A percentile compares a stretch with the other conserved stretches of the same genome.
Evolutionary conservation across 1,140 invertebrate species (phyloP).

Genomic region (Brachionus rotundiformis): DNA sequence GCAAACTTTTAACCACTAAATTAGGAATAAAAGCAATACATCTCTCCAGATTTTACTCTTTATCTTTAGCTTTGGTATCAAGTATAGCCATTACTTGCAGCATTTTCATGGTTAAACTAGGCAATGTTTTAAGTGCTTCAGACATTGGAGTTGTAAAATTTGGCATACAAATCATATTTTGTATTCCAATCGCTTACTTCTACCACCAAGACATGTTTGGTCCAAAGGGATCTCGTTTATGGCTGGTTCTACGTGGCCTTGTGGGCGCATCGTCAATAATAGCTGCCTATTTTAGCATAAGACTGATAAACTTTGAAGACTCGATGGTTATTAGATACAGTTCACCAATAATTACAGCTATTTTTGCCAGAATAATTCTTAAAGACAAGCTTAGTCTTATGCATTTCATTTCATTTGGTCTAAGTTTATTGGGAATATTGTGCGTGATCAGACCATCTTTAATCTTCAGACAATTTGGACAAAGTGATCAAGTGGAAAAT

Average conservation of each 20-base stretch:
- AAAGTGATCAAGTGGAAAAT: slow-evolving; percentile 18
- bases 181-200: slow-evolving; percentile 41
- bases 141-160: slow-evolving; percentile 38
- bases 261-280: slow-evolving; percentile 5
- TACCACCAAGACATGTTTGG: slow-evolving; percentile 43
- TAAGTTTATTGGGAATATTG: slow-evolving; percentile 37
- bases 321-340: slow-evolving; percentile 47
- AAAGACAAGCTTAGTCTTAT: slow-evolving; percentile 20
- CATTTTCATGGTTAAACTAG: slow-evolving; percentile 44
- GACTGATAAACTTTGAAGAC: slow-evolving; percentile 43
- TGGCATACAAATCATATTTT: slow-evolving; percentile 29
- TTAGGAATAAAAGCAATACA: not conserved
- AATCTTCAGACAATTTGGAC: slow-evolving; percentile 28
- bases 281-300: slow-evolving; percentile 31
- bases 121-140: slow-evolving; percentile 25
- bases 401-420: slow-evolving; percentile 27
- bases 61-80: slow-evolving; percentile 10
- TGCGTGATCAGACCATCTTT: slow-evolving; percentile 11
- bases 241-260: slow-evolving; percentile 13
- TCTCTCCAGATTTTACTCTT: not conserved
- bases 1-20: not conserved
- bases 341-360: slow-evolving; percentile 47
- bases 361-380: slow-evolving; percentile 37
- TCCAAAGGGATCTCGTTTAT: slow-evolving; percentile 35
- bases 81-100: slow-evolving; percentile 38